Base-by-base conservation (phyloP, 2,888 invertebrate species). In the Parnassius mnemosyne region DNA sequence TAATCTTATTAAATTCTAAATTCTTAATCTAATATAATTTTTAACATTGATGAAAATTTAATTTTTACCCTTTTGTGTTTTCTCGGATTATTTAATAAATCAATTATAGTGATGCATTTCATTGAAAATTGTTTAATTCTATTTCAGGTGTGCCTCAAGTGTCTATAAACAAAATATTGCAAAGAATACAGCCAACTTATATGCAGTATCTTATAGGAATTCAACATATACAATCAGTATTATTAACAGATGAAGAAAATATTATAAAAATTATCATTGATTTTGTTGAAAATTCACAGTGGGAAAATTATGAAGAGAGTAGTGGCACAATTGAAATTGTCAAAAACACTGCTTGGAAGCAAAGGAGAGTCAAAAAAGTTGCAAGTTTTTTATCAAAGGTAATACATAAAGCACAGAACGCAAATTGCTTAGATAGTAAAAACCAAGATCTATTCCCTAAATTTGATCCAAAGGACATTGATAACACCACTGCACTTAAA, bases 71-170 rank as follows among this genome's bases (percentile, higher is more conserved):
- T 34, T 34, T 34, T 34, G 34, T 7, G 34, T 34, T 34, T 34
- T 34, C 34, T 34, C 34, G 25, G 25, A 25, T 5, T 25, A 25
- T 25, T 25, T 25, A 25, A 25, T 25, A 25, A 7, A 25, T 25
- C 25, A 25, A 25, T 25, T 25, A 25, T 25, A 25, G 25, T 3
- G 25, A 25, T 25, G 25, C 25, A 34, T 34, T 34, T 34, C 0
- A 34, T 34, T 34, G 34, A 34, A 34, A 34, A 34, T 34, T 34
- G 7, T 34, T 34, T 34, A 58, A 25, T 53, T 10, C 34, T 43
- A 53, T 88, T 86, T 54, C 82, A 90, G 90, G 70, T 53, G 68
- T 88, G 67, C 85, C 89, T 10, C 74, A 76, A 34, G 69, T 78
- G 20, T 80, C 85, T 1, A 71, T 87, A 47, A 67, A 77, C 47